Percentiles rank a stretch among this genome's conserved stretches.
These are phyloP conservation scores for Drosophila kanapiae DNA, from an alignment of 1,140 invertebrate genomes.

Conservation along the genomic window DNA sequence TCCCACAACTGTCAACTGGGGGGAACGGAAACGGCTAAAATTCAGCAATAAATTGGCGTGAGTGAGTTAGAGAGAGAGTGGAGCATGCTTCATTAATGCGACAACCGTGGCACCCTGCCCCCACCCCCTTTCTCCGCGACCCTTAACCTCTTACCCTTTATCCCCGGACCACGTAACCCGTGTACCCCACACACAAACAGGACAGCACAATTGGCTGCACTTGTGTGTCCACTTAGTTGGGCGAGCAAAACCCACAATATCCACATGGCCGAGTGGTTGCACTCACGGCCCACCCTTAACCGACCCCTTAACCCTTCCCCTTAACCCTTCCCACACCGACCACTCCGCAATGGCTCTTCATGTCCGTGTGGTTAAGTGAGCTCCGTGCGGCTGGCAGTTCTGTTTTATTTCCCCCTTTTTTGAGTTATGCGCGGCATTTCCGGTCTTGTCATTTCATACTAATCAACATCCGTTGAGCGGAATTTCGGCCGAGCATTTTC, in stretches of 20 bases:
- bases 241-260: constrained; percentile 49
- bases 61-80: constrained; percentile 20
- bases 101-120: constrained; percentile 22
- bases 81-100: constrained; percentile 71
- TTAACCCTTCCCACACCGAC: neutral
- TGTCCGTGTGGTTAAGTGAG: constrained; percentile 47
- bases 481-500: constrained; percentile 43
- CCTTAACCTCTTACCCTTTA: neutral
- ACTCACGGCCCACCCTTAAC: constrained; percentile 8
- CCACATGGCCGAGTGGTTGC: constrained; percentile 37
- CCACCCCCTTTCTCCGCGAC: constrained; percentile 4
- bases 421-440: constrained; percentile 58
- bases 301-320: neutral
- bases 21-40: constrained; percentile 36
- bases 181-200: constrained; percentile 20
- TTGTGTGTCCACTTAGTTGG: constrained; percentile 62
- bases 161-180: neutral
- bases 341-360: constrained; percentile 26
- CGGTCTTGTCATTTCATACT: constrained; percentile 76
- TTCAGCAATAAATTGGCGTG: constrained; percentile 67
- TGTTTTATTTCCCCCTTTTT: constrained; percentile 21
- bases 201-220: constrained; percentile 67
- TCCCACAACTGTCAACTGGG: constrained; percentile 54
- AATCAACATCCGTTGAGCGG: constrained; percentile 73
- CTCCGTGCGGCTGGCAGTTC: constrained; percentile 25